Evolutionary conservation across 2,113 vertebrate genomes (phyloP), one percentile per base, ranked within the genome.

Genomic region (Pitta sordida): DNA sequence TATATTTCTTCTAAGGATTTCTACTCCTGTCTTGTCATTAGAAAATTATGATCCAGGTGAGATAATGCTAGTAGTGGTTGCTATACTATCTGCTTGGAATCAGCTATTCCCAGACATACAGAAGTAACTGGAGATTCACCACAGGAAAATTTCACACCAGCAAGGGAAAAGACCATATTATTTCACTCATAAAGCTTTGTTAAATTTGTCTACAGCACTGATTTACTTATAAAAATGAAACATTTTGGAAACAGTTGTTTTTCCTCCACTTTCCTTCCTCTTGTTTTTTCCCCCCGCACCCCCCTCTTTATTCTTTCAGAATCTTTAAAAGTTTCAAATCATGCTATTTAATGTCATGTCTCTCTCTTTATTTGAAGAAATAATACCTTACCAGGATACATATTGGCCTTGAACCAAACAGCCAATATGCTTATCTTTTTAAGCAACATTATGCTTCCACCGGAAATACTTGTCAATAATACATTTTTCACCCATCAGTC

Each of bases 211-310:
- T 62, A 89, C 13, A 51, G 30, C 43, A 77, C 8, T 78, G 55
- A 81, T 85, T 87, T 63, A 74, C 9, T 36, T 87, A 13, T 76
- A 16, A 76, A 87, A 92, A 93, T 11, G 87, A 86, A 79, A n/a
- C 11, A 67, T 60, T 60, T 51, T 4, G 19, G 17, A 21, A 43
- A 91, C 94, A 41, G 11, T 37, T 41, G 2, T 16, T 73, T 83
- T 83, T 69, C 26, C 86, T 67, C 29, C 62, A 27, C 8, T 68
- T 89, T 67, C 55, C 30, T 36, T 79, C 41, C 2, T 27, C 27
- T 39, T 56, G 3, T 2, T 19, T 48, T 26, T 5, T 7, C 1
- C 4, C 2, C 9, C 39, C 14, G 13, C 3, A 6, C 1, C 4
- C 2, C 9, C 39, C 14, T 13, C 3, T 36, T 49, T 27, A 56